A percentile compares a stretch with the other conserved stretches of the same genome.
These are phyloP conservation scores for Eurytoma californica DNA, from an alignment of 2,888 invertebrate genomes.

Conservation along the genomic window DNA sequence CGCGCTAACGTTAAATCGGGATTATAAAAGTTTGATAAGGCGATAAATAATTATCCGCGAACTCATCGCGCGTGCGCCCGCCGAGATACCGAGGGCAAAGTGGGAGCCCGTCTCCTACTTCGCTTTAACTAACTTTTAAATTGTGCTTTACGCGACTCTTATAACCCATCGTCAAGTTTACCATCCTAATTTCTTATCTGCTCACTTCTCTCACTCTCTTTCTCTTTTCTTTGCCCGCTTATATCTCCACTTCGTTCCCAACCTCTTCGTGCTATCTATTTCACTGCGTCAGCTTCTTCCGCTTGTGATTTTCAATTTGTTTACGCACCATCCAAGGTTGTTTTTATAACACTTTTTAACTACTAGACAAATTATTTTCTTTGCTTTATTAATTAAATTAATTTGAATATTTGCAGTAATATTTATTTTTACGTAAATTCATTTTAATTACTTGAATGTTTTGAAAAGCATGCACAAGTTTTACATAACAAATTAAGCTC, in stretches of 20 bases:
- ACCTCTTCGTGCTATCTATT: constrained; percentile 2
- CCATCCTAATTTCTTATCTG: constrained; percentile 54
- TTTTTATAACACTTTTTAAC: neutral
- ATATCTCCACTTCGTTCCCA: neutral
- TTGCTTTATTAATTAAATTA: no score
- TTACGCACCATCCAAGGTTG: neutral
- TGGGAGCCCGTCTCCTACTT: constrained; percentile 1
- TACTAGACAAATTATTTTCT: no score
- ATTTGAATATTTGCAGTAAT: no score
- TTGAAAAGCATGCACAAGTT: no score
- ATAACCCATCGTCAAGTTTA: constrained; percentile 47
- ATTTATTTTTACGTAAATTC: no score
- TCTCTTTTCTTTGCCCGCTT: neutral
- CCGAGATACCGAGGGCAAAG: constrained; percentile 24
- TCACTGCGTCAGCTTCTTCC: constrained; percentile 9
- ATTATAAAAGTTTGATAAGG: constrained; percentile 73
- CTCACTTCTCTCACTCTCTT: constrained; percentile 38
- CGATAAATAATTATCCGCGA: constrained; percentile 72
- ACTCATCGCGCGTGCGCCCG: constrained; percentile 53
- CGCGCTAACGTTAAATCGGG: constrained; percentile 60
- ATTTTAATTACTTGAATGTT: no score
- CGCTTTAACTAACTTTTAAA: constrained; percentile 65
- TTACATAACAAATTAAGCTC: no score
- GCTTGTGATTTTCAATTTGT: neutral
- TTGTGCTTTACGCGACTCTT: constrained; percentile 59